Evolutionary conservation across 53 echinoderm and acorn worm species (phyloP).

Genomic region (Crossaster papposus): DNA sequence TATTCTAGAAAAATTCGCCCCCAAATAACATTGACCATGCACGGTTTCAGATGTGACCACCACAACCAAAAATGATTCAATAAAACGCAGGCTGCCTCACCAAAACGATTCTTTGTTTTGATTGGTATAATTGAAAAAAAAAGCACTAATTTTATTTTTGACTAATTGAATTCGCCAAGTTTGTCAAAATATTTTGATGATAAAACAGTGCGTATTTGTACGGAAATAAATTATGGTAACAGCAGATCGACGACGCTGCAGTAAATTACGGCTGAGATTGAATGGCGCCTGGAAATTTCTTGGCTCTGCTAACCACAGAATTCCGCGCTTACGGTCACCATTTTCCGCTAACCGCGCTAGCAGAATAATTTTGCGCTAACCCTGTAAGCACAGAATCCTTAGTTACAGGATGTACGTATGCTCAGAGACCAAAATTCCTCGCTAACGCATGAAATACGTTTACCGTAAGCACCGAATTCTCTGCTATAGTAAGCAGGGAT

Average conservation of each 20-base stretch:
- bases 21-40: background rate
- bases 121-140: background rate
- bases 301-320: background rate
- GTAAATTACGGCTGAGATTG: background rate
- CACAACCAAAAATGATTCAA: slow-evolving; percentile 17
- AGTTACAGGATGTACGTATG: too few relatives aligned
- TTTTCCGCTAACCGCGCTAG: too few relatives aligned
- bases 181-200: background rate
- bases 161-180: slow-evolving; percentile 18
- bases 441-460: too few relatives aligned
- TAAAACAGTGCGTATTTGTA: slow-evolving; percentile 13
- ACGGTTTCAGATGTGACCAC: background rate
- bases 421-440: too few relatives aligned
- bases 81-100: background rate
- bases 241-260: background rate
- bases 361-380: too few relatives aligned
- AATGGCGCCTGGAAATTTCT: background rate
- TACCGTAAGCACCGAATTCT: too few relatives aligned
- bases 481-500: too few relatives aligned
- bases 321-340: too few relatives aligned
- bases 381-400: too few relatives aligned
- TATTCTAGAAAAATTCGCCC: background rate
- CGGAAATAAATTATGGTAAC: background rate
- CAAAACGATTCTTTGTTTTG: background rate
- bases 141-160: background rate